Conservation (phyloP, 2,797 vertebrate species). For the Sebastes kiyomatsui region DNA sequence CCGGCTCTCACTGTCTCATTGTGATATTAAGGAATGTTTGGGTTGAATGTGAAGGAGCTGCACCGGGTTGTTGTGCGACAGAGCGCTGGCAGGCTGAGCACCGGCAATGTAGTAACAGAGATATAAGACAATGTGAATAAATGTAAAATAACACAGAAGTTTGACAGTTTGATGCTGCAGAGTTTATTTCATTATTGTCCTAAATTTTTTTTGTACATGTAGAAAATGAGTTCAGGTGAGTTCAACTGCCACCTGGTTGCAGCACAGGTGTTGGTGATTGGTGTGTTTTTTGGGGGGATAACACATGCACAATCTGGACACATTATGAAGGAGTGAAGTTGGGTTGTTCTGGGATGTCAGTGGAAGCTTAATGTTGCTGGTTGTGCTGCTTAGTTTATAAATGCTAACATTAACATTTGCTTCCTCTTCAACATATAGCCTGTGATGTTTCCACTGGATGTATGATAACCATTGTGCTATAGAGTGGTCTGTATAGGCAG, state of each 20-base stretch:
- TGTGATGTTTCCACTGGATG: background rate
- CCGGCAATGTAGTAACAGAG: background rate
- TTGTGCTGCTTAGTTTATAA: background rate
- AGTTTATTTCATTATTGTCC: background rate
- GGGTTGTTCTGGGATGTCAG: background rate
- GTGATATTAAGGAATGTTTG: conserved; percentile 40
- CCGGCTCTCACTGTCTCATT: conserved; percentile 23
- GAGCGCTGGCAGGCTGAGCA: conserved; percentile 6
- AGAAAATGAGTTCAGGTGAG: background rate
- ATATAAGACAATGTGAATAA: background rate
- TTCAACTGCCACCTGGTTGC: background rate
- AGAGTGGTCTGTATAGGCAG: too few relatives aligned
- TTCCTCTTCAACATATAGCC: background rate
- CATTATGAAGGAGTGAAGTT: background rate
- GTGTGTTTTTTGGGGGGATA: too few relatives aligned
- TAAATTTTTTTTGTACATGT: too few relatives aligned
- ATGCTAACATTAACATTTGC: too few relatives aligned
- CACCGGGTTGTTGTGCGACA: background rate
- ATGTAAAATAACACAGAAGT: background rate
- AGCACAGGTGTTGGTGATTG: background rate
- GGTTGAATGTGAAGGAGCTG: background rate
- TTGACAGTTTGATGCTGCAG: background rate
- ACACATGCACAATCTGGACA: background rate
- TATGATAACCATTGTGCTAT: too few relatives aligned
- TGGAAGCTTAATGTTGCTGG: background rate